These are phyloP conservation scores for Oryzias celebensis DNA, from an alignment of 2,113 vertebrate species.

Conservation along the genomic window DNA sequence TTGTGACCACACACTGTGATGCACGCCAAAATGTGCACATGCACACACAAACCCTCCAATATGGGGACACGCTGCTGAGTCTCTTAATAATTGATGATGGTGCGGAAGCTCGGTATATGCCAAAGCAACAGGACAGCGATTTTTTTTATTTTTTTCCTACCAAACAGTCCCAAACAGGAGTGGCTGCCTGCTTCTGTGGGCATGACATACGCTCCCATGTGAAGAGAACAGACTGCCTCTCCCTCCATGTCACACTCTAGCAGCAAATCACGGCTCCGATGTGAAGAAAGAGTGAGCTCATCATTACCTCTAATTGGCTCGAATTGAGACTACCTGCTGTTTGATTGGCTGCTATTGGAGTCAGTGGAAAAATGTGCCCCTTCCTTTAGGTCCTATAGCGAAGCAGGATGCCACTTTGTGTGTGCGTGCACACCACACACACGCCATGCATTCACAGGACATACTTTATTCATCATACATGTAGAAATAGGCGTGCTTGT, in stretches of 20 bases:
- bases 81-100: slow-evolving; percentile 86
- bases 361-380: slow-evolving; percentile 48
- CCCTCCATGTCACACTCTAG: slow-evolving; percentile 58
- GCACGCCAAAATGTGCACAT: slow-evolving; percentile 9
- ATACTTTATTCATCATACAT: neutral
- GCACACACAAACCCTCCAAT: slow-evolving; percentile 3
- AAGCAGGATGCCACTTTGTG: slow-evolving; percentile 25
- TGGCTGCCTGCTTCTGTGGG: slow-evolving; percentile 63
- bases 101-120: slow-evolving; percentile 77
- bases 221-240: slow-evolving; percentile 72
- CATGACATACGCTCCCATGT: slow-evolving; percentile 76
- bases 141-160: slow-evolving; percentile 60
- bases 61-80: slow-evolving; percentile 46
- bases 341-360: slow-evolving; percentile 57
- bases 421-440: neutral
- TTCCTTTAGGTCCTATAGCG: slow-evolving; percentile 46
- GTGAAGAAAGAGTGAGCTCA: slow-evolving; percentile 55
- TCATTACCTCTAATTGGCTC: slow-evolving; percentile 78
- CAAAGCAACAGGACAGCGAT: slow-evolving; percentile 79
- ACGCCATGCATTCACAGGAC: slow-evolving; percentile 4
- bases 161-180: slow-evolving; percentile 89
- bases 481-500: neutral
- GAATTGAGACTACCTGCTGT: slow-evolving; percentile 64
- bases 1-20: slow-evolving; percentile 31
- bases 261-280: slow-evolving; percentile 79